Base-by-base conservation (phyloP, 2,888 invertebrate genomes). In the Drosophila fungiperda region DNA sequence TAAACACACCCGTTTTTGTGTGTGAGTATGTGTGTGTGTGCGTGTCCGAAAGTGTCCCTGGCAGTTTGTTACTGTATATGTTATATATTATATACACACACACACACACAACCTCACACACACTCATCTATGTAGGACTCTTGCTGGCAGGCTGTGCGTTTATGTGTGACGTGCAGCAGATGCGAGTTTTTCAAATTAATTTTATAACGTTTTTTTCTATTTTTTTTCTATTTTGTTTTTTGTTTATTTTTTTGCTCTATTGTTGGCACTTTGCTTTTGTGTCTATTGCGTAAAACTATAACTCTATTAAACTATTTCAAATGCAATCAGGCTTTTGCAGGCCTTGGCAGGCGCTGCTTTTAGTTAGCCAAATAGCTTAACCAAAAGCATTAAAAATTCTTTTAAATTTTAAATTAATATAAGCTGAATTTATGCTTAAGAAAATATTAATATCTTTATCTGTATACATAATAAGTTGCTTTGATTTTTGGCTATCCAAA, bases 141-240 rank as follows among this genome's bases (percentile, higher is more conserved):
- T 40, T 42, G 15, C 62, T 32, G 62, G 29, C 50, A 61, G 40
- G 65, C 54, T 67, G 40, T 57, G 58, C 55, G 55, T 66, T 60
- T 85, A 68, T 82, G 68, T 83, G 73, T 84, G 85, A 78, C 81
- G 82, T 84, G 87, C 85, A 84, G 85, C 84, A 84, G 90, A 87
- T 84, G 89, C 68, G 80, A 89, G 81, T 89, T 87, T 87, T 89
- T 80, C 66, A 90, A 87, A 87, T 87, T 90, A 87, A 87, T 87
- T 87, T 87, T 77, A 86, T 87, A 87, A 79, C 71, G 73, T 76
- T 82, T 78, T 74, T 78, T 66, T 54, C 40, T 11, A 5, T 5
- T 62, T n/a, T 33, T 8, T n/a, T 33, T 8, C 3, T 32, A 3
- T 52, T n/a, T 9, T 17, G 17, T 20, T 9, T 23, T 26, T 8